phyloP scores from a whole-genome alignment of 2,888 invertebrate species.

The Conistra vaccinii region DNA sequence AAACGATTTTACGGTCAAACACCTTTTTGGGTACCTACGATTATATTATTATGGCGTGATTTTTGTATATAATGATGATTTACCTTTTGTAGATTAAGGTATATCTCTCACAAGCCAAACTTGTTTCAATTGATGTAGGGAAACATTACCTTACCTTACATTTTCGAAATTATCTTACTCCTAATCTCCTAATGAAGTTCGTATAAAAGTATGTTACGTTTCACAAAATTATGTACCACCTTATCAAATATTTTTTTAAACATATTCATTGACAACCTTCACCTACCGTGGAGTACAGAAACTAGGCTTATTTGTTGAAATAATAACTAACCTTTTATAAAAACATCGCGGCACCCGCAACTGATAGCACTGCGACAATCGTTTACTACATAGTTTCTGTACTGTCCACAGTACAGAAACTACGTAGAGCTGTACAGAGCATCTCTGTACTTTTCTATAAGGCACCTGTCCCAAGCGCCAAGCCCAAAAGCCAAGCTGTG shows the following conservation, averaged over 20 bases:
- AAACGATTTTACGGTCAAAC: slow-evolving; percentile 22
- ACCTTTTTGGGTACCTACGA: slow-evolving; percentile 16
- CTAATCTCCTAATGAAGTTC: neutral
- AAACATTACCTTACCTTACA: neutral
- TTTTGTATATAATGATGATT: neutral
- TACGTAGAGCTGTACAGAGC: no score
- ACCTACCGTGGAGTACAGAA: neutral
- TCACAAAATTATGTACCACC: no score
- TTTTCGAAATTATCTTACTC: neutral
- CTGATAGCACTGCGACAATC: no score
- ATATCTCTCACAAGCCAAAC: no score
- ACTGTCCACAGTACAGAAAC: no score
- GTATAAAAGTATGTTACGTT: neutral
- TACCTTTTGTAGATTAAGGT: no score
- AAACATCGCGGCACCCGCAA: no score
- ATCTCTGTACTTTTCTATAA: neutral
- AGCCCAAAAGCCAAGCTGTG: no score
- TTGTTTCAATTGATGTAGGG: neutral
- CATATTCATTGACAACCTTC: neutral
- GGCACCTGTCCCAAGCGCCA: neutral
- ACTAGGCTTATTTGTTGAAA: no score
- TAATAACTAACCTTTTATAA: no score
- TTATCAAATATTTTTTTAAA: neutral
- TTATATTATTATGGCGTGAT: neutral
- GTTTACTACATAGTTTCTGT: no score